A percentile compares a stretch with the other conserved stretches of the same genome.
These are phyloP conservation scores for Paramormyrops kingsleyae DNA, from an alignment of 2,113 vertebrate species.

Conservation along the genomic window DNA sequence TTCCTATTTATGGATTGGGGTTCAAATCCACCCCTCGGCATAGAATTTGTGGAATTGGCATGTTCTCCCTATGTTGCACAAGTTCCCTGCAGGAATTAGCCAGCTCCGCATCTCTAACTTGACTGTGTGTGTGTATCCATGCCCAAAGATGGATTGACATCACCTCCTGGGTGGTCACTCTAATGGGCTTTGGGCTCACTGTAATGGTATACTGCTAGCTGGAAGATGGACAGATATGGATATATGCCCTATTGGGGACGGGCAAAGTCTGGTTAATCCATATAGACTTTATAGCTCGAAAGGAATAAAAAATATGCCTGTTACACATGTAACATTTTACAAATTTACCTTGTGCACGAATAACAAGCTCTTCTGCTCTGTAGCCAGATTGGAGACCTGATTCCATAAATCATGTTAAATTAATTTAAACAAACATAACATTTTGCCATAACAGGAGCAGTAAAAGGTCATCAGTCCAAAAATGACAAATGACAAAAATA, in stretches of 20 bases:
- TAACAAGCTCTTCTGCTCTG: background rate
- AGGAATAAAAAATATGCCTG: background rate
- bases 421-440: constrained; percentile 1
- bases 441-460: background rate
- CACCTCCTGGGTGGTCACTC: background rate
- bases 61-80: background rate
- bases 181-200: background rate
- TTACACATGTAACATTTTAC: background rate
- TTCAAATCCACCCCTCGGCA: background rate
- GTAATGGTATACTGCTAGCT: background rate
- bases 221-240: background rate
- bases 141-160: background rate
- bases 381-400: background rate
- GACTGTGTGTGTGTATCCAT: background rate
- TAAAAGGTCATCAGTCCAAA: constrained; percentile 3
- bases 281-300: background rate
- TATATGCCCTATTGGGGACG: background rate
- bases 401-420: constrained; percentile 8
- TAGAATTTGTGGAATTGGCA: background rate
- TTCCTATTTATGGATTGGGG: background rate
- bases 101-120: background rate
- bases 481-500: constrained; percentile 4
- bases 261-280: background rate
- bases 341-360: background rate
- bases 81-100: background rate